Conservation (phyloP, 2,888 invertebrate genomes). For the Trissolcus japonicus region DNA sequence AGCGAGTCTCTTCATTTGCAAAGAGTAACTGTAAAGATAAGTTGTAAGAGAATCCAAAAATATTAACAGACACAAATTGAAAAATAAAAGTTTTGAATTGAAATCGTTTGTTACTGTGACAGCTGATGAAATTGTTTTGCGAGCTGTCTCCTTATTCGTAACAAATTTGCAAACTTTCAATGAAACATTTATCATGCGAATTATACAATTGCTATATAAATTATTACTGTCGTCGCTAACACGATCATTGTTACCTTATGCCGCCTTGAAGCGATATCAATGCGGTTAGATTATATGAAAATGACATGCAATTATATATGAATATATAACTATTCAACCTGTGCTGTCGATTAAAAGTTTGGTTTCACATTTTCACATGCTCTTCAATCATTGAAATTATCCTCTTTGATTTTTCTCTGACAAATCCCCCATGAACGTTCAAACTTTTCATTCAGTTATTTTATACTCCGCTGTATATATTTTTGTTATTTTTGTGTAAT, state of each 20-base stretch:
- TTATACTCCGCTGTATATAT: background rate
- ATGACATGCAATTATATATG: conserved; percentile 30
- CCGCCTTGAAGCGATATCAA: conserved; percentile 40
- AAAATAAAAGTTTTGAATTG: conserved; percentile 29
- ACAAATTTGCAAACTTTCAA: conserved; percentile 2
- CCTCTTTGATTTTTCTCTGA: too few relatives aligned
- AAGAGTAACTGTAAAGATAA: conserved; percentile 12
- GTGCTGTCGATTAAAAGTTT: conserved; percentile 46
- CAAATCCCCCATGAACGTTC: too few relatives aligned
- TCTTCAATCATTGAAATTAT: too few relatives aligned
- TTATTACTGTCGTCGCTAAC: conserved; percentile 45
- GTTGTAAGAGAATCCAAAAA: background rate
- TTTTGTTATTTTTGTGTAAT: background rate
- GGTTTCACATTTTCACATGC: background rate
- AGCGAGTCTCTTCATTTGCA: conserved; percentile 15
- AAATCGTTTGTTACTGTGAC: background rate
- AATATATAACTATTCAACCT: conserved; percentile 29
- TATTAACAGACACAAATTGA: too few relatives aligned
- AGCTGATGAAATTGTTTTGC: background rate
- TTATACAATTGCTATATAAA: conserved; percentile 32
- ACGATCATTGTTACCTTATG: conserved; percentile 52
- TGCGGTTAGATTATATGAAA: conserved; percentile 44
- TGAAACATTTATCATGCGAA: conserved; percentile 20
- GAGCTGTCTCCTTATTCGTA: background rate
- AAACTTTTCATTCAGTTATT: too few relatives aligned